A percentile compares a stretch with the other conserved stretches of the same genome.
phyloP scores from a whole-genome alignment of 2,113 vertebrate species.

The Pluvianellus socialis region DNA sequence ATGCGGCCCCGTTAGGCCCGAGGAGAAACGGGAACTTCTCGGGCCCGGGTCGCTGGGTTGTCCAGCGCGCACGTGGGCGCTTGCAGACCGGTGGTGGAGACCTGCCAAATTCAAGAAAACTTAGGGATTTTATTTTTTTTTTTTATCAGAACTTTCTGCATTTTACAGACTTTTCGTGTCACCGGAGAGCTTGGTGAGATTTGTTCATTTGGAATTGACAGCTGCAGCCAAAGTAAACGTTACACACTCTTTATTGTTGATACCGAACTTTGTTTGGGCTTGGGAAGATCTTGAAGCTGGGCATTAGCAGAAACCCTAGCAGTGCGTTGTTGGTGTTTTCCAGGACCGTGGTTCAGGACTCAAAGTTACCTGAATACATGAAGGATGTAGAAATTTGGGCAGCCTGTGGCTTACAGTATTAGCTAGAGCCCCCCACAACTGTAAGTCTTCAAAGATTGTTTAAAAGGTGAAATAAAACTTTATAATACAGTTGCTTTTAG shows the following conservation, averaged over 20 bases:
- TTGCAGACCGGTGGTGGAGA: not conserved
- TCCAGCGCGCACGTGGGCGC: not conserved
- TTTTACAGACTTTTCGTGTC: not conserved
- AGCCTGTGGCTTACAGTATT: not conserved
- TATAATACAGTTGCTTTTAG: not conserved
- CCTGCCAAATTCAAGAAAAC: not conserved
- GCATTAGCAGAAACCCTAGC: not conserved
- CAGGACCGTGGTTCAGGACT: not conserved
- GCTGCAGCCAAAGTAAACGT: not conserved
- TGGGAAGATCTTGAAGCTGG: not conserved
- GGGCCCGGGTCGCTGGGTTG: not conserved
- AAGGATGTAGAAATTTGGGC: not conserved
- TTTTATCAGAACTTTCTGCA: not conserved
- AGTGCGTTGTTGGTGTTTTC: not conserved
- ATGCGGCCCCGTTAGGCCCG: not conserved
- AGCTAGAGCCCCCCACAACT: not conserved
- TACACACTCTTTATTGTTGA: not conserved
- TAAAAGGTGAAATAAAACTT: not conserved
- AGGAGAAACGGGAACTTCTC: not conserved
- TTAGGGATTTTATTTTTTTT: not conserved
- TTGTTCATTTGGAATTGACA: not conserved
- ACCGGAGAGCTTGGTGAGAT: not conserved
- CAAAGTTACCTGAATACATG: accelerated
- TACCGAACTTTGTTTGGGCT: not conserved
- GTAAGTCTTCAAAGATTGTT: not conserved